phyloP scores from a whole-genome alignment of 2,888 invertebrate genomes.

The Willowsia nigromaculata region DNA sequence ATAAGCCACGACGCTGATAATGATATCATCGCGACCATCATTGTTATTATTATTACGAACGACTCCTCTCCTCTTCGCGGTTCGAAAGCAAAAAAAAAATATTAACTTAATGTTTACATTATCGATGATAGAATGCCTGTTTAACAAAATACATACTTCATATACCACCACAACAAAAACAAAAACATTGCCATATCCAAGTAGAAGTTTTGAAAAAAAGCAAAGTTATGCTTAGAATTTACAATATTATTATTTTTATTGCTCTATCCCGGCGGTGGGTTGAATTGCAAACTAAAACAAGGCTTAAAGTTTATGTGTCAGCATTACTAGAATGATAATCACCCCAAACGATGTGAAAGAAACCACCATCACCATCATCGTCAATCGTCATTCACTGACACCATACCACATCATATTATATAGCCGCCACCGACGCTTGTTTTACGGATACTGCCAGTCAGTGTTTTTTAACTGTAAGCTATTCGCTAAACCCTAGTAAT shows the following conservation, averaged over 20 bases:
- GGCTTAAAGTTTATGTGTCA: neutral
- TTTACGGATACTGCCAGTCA: neutral
- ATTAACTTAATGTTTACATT: constrained; percentile 13
- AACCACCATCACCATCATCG: constrained; percentile 1
- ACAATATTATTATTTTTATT: constrained; percentile 40
- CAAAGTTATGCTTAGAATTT: constrained; percentile 18
- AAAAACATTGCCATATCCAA: neutral
- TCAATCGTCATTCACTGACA: constrained; percentile 11
- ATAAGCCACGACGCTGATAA: constrained; percentile 18
- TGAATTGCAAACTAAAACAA: constrained; percentile 4
- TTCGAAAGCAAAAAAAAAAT: neutral
- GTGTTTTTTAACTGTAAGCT: constrained; percentile 32
- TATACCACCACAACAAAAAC: neutral
- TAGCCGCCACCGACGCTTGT: neutral
- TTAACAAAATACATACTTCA: constrained; percentile 13
- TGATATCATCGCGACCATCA: constrained; percentile 28
- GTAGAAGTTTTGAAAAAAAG: neutral
- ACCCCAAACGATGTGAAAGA: neutral
- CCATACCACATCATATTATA: neutral
- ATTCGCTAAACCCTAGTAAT: constrained; percentile 17
- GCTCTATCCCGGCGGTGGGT: constrained; percentile 33
- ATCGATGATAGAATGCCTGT: constrained; percentile 37
- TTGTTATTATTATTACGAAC: constrained; percentile 14
- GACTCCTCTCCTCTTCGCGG: neutral
- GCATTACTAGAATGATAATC: constrained; percentile 28